These are phyloP conservation scores for Peucedramus taeniatus DNA, from an alignment of 2,113 vertebrate genomes.

Conservation along the genomic window DNA sequence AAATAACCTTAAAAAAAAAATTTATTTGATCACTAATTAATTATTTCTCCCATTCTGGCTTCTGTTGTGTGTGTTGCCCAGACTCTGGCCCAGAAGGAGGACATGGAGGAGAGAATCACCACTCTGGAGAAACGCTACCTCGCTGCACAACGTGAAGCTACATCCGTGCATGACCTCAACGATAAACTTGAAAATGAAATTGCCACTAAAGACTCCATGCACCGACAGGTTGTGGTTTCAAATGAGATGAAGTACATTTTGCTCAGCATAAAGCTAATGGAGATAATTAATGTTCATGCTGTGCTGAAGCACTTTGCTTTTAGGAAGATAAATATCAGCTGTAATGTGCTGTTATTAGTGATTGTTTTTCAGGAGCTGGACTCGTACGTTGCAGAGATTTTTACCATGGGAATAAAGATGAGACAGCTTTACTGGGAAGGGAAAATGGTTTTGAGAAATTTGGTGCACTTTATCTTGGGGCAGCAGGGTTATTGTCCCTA, in stretches of 20 bases:
- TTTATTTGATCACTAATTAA: not conserved
- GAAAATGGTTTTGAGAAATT: not conserved
- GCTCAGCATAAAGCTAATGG: not conserved
- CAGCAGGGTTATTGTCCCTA: not conserved
- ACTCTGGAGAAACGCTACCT: slow-evolving; percentile 98
- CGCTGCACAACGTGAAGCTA: slow-evolving; percentile 93
- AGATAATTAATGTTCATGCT: not conserved
- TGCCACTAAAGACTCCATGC: slow-evolving; percentile 93
- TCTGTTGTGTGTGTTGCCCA: slow-evolving; percentile 10
- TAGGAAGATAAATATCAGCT: not conserved
- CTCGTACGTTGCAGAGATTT: not conserved
- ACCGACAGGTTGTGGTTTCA: slow-evolving; percentile 80
- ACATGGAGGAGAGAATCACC: slow-evolving; percentile 99
- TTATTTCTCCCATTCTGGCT: not conserved
- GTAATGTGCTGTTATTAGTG: not conserved
- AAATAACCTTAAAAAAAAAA: not conserved
- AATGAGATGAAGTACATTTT: not conserved
- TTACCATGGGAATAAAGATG: not conserved
- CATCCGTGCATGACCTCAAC: slow-evolving; percentile 96
- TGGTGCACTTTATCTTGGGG: not conserved
- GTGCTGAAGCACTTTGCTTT: not conserved
- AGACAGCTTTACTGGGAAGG: not conserved
- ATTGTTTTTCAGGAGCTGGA: not conserved
- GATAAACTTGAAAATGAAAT: slow-evolving; percentile 98
- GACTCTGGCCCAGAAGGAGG: slow-evolving; percentile 97